Evolutionary conservation across 2,888 invertebrate species (phyloP).

Genomic region (Sussaba pulchella): DNA sequence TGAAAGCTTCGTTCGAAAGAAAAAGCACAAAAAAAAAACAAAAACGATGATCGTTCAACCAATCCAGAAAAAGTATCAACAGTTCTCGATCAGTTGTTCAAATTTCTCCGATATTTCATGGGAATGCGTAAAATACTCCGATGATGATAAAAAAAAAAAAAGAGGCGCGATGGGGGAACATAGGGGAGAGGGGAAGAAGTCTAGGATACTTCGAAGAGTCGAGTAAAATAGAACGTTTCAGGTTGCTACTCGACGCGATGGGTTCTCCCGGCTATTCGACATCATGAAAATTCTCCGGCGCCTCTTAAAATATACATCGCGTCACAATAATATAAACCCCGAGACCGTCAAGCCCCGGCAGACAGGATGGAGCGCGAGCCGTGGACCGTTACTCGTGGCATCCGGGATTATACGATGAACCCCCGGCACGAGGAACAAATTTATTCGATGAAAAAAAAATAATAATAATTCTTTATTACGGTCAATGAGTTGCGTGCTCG

Average conservation of each 20-base stretch:
- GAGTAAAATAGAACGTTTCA: conserved; percentile 16
- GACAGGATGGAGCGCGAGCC: conserved; percentile 42
- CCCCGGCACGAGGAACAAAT: conserved; percentile 49
- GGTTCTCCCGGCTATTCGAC: conserved; percentile 64
- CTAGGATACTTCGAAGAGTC: background rate
- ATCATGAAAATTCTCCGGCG: conserved; percentile 80
- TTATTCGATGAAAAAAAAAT: conserved; percentile 11
- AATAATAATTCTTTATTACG: conserved; percentile 31
- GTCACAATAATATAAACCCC: conserved; percentile 76
- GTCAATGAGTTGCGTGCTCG: conserved; percentile 11
- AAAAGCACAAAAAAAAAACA: too few relatives aligned
- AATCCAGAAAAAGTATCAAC: background rate
- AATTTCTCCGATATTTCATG: background rate
- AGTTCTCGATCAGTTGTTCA: background rate
- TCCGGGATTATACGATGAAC: conserved; percentile 25
- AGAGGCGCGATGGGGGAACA: too few relatives aligned
- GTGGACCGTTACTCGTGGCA: conserved; percentile 8
- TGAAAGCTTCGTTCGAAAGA: background rate
- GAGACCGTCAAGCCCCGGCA: conserved; percentile 43
- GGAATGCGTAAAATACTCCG: background rate
- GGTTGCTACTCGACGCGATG: conserved; percentile 40
- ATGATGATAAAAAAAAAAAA: conserved; percentile 14
- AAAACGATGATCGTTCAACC: too few relatives aligned
- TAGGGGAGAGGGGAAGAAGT: background rate
- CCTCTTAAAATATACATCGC: conserved; percentile 80